Base-by-base conservation (phyloP, 2,113 vertebrate genomes). In the Copsychus sechellarum region DNA sequence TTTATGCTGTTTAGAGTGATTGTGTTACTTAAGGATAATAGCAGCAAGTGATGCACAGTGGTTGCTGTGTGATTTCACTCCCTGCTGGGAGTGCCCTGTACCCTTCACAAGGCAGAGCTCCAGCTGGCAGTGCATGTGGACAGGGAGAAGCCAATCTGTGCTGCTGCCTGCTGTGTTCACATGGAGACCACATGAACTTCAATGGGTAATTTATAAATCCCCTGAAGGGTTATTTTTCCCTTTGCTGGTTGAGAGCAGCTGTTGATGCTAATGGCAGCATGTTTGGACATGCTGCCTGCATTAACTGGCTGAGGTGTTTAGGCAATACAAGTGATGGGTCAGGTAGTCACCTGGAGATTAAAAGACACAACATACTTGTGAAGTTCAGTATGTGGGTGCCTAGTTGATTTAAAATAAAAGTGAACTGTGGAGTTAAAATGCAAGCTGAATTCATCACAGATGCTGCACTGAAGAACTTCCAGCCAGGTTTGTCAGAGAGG, bases 381-480 rank as follows among this genome's bases (percentile, higher is more conserved):
- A 69, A 79, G 62, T 48, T 91, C 8, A 2, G 18, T 53, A 45
- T 3, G 4, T 72, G 53, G 31, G 36, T 86, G 40, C n/a, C 28
- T 62, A 79, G 56, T 79, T 91, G 77, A 76, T 92, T 81, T 84
- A 56, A 92, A 90, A 58, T 57, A 38, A 72, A 95, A 92, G 48
- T 73, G 57, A 91, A 31, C 70, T 48, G 53, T 3, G 9, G 29
- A 91, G 57, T 81, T 67, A 81, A 85, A 92, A 89, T n/a, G 40
- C 43, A 76, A 61, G 36, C 60, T 91, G 80, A 93, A 69, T 89
- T 78, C 69, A 76, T 79, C 66, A 81, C 53, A 89, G 65, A 65
- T 92, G 40, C 60, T 93, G 48, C n/a, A 69, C 29, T 69, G 74
- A 79, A 72, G 65, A 85, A 72, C 65, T 71, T 86, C 14, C 24